These are phyloP conservation scores for Micromesistius poutassou DNA, from an alignment of 2,797 vertebrate species.

Conservation along the genomic window DNA sequence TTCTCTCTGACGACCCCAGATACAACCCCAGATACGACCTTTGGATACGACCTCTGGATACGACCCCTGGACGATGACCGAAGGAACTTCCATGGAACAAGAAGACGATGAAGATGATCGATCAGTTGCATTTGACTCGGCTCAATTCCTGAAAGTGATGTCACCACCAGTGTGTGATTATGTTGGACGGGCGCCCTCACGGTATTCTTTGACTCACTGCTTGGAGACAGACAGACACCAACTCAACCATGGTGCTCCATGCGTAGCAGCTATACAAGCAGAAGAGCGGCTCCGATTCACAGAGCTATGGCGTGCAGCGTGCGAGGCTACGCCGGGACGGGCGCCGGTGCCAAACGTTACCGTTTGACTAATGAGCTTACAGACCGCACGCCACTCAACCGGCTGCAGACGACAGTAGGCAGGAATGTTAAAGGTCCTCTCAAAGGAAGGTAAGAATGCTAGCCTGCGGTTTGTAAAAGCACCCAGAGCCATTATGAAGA, in stretches of 20 bases:
- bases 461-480: constrained; percentile 43
- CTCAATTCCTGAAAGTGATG: constrained; percentile 60
- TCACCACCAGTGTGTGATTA: constrained; percentile 58
- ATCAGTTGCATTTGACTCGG: constrained; percentile 41
- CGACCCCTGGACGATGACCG: not conserved
- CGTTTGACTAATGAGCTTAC: constrained; percentile 62
- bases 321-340: constrained; percentile 21
- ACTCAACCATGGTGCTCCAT: constrained; percentile 50
- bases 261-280: constrained; percentile 34
- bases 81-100: constrained; percentile 36
- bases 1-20: not conserved
- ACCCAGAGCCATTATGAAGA: constrained; percentile 19
- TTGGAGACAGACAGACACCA: constrained; percentile 38
- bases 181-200: constrained; percentile 44
- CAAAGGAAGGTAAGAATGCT: constrained; percentile 35
- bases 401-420: constrained; percentile 24
- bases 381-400: constrained; percentile 48
- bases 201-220: constrained; percentile 32
- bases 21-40: not conserved
- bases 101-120: constrained; percentile 53
- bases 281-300: constrained; percentile 6
- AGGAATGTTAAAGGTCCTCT: constrained; percentile 48
- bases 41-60: not conserved
- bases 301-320: constrained; percentile 37
- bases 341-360: constrained; percentile 38